Percentiles rank a stretch among this genome's conserved stretches.
Conservation (phyloP, 2,888 invertebrate genomes). For the Sialis fuliginosa region DNA sequence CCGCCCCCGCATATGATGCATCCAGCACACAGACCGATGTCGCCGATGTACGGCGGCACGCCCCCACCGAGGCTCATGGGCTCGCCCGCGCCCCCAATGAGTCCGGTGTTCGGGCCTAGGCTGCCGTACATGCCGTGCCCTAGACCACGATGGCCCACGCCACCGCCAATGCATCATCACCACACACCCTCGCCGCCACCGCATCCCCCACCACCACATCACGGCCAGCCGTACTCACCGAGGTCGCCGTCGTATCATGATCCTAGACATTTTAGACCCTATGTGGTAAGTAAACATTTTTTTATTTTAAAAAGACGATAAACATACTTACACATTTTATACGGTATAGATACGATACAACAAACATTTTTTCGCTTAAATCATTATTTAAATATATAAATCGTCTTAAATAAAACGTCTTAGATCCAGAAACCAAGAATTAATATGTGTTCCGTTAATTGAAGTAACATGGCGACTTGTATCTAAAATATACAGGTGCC, state of each 20-base stretch:
- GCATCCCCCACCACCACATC: slow-evolving; percentile 14
- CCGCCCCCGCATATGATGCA: slow-evolving; percentile 39
- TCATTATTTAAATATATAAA: too few relatives aligned
- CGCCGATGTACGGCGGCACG: slow-evolving; percentile 52
- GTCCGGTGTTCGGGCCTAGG: slow-evolving; percentile 26
- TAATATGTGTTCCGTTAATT: too few relatives aligned
- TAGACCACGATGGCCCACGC: slow-evolving; percentile 44
- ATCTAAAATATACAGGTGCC: too few relatives aligned
- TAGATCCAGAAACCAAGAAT: too few relatives aligned
- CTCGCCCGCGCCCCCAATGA: slow-evolving; percentile 26
- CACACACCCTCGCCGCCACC: slow-evolving; percentile 31
- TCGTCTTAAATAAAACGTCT: too few relatives aligned
- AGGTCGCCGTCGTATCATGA: too few relatives aligned
- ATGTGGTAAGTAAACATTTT: neutral
- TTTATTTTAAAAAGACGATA: neutral
- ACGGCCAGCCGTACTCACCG: too few relatives aligned
- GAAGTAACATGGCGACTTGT: too few relatives aligned
- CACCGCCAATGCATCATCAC: slow-evolving; percentile 29
- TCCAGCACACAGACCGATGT: slow-evolving; percentile 43
- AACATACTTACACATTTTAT: too few relatives aligned
- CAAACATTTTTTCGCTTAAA: too few relatives aligned
- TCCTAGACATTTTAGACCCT: too few relatives aligned
- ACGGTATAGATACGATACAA: too few relatives aligned
- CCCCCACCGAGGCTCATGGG: slow-evolving; percentile 55
- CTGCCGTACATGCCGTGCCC: slow-evolving; percentile 42